phyloP scores from a whole-genome alignment of 92 coral and sea anemone genomes.

The Epizoanthus ramosus region DNA sequence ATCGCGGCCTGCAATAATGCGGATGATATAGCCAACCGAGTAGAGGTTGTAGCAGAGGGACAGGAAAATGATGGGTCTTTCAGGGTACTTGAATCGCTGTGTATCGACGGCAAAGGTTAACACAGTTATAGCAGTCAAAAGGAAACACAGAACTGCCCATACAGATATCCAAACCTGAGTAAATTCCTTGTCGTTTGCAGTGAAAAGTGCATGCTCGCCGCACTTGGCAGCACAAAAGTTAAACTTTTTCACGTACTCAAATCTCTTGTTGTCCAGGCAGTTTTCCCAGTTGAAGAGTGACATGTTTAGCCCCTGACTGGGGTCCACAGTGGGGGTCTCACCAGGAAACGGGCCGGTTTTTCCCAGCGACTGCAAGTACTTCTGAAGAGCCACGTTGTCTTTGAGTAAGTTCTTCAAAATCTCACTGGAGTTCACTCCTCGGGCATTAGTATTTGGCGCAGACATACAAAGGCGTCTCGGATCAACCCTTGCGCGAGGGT shows the following conservation, averaged over 20 bases:
- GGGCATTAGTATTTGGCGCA: slow-evolving; percentile 64
- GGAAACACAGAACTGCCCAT: slow-evolving; percentile 93
- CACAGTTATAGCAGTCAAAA: slow-evolving; percentile 89
- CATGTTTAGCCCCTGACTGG: slow-evolving; percentile 36
- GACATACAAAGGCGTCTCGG: slow-evolving; percentile 76
- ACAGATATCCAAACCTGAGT: slow-evolving; percentile 90
- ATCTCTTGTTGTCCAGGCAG: slow-evolving; percentile 60
- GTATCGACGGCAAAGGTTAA: slow-evolving; percentile 94
- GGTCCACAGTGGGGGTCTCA: slow-evolving; percentile 20
- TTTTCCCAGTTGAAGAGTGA: slow-evolving; percentile 66
- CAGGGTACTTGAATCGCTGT: slow-evolving; percentile 94
- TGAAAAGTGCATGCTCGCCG: slow-evolving; percentile 77
- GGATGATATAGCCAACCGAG: slow-evolving; percentile 83
- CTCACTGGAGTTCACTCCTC: slow-evolving; percentile 69
- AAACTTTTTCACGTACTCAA: slow-evolving; percentile 72
- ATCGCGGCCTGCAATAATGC: slow-evolving; percentile 80
- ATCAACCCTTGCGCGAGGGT: slow-evolving; percentile 72
- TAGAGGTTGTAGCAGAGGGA: slow-evolving; percentile 93
- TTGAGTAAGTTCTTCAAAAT: slow-evolving; percentile 53
- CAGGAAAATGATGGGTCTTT: slow-evolving; percentile 92
- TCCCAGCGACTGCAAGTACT: slow-evolving; percentile 58
- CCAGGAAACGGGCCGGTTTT: slow-evolving; percentile 35
- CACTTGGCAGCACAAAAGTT: slow-evolving; percentile 76
- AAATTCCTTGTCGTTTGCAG: slow-evolving; percentile 75
- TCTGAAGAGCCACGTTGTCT: slow-evolving; percentile 62